Percentiles rank a stretch among this genome's conserved stretches.
phyloP scores from a whole-genome alignment of 1,140 invertebrate genomes.

The Chrysomallon squamiferum region DNA sequence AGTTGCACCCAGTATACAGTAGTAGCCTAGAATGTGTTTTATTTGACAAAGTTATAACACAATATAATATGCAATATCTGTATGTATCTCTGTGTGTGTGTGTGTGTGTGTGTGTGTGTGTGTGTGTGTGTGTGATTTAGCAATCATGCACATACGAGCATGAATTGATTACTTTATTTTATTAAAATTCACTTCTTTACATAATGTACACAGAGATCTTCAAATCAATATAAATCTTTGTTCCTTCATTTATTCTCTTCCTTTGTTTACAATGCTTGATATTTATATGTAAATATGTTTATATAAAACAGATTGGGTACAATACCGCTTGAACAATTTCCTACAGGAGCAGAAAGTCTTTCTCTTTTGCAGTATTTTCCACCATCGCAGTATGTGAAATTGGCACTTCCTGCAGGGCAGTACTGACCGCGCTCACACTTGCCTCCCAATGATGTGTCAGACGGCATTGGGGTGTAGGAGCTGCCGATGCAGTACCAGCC shows the following conservation, averaged over 20 bases:
- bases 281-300: too few species aligned
- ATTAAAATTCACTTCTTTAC: too few species aligned
- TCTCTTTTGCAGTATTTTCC: conserved; percentile 47
- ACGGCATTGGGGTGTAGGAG: conserved; percentile 41
- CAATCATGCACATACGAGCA: neutral
- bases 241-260: too few species aligned
- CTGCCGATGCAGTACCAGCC: conserved; percentile 52
- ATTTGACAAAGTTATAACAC: neutral
- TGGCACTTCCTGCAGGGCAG: conserved; percentile 50
- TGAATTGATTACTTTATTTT: neutral
- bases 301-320: too few species aligned
- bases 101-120: too few species aligned
- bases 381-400: conserved; percentile 40
- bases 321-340: conserved; percentile 50
- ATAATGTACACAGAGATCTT: too few species aligned
- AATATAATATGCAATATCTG: neutral
- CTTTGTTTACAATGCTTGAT: too few species aligned
- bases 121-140: too few species aligned
- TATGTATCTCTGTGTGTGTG: too few species aligned
- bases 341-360: conserved; percentile 39
- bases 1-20: conserved; percentile 45
- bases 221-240: too few species aligned
- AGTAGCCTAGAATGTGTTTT: conserved; percentile 52
- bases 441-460: conserved; percentile 42
- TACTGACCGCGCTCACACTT: conserved; percentile 45